Conservation (phyloP, 2,888 invertebrate genomes). For the Crematogaster levior region DNA sequence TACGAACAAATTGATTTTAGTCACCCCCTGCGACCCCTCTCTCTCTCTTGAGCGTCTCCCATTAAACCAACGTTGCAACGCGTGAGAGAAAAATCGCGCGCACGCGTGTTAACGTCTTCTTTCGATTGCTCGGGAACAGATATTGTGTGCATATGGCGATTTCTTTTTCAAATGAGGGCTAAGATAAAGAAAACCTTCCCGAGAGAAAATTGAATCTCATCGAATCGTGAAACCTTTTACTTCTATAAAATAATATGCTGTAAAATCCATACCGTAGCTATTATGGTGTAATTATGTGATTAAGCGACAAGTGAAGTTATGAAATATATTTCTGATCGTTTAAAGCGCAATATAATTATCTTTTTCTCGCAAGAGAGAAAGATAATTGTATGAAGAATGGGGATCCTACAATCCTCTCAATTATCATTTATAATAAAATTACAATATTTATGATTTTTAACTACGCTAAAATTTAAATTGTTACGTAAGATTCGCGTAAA, state of each 20-base stretch:
- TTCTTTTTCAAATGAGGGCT: constrained; percentile 6
- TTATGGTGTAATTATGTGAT: not conserved
- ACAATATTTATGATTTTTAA: not conserved
- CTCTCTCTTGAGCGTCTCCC: not conserved
- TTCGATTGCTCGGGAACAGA: constrained; percentile 7
- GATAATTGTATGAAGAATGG: not conserved
- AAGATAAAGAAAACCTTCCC: not conserved
- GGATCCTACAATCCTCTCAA: not conserved
- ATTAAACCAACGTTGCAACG: not conserved
- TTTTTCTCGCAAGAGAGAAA: not conserved
- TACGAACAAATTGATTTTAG: constrained; percentile 65
- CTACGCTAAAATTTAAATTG: not conserved
- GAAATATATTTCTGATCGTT: not conserved
- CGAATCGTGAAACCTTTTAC: constrained; percentile 64
- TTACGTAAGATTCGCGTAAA: not conserved
- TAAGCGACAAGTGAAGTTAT: not conserved
- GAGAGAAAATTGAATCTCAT: constrained; percentile 64
- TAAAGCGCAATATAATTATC: not conserved
- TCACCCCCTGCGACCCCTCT: not conserved
- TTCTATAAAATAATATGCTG: not conserved
- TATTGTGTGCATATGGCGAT: not conserved
- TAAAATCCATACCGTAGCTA: not conserved
- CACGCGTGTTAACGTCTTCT: constrained; percentile 3
- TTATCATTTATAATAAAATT: not conserved
- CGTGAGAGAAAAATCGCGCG: constrained; percentile 30